Evolutionary conservation across 1,140 invertebrate genomes (phyloP), one percentile per base, ranked within the genome.

Genomic region (Nephila pilipes): DNA sequence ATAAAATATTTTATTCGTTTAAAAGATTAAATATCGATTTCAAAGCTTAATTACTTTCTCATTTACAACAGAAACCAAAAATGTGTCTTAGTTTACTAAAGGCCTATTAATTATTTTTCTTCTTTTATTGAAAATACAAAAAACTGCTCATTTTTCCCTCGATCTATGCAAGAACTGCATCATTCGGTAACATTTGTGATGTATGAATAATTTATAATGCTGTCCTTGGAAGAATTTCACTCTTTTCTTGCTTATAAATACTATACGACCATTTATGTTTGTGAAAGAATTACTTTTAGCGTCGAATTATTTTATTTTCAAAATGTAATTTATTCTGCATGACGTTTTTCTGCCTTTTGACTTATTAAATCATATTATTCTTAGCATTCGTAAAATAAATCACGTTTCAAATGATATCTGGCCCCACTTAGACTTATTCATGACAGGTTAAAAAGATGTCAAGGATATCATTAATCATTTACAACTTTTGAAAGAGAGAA

Each of bases 371-470:
- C 16, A 60, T 60, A 60, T 60, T 18, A 18, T 60, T 18, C 58
- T 16, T 5, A 20, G 58, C 58, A 14, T 60, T 60, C 20, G 58
- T 60, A 60, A 60, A 60, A 60, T 60, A 60, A 60, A 60, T 60
- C 58, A 60, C 58, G 58, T 16, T 60, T 22, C 58, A 60, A 60
- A 60, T 60, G 58, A 14, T 60, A 60, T 60, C 58, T 60, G 58
- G 58, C 58, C 58, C 58, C 58, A 60, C 22, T 60, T 60, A 60
- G 58, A 60, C 58, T 60, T 60, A 0, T 5, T 22, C 58, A 60
- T 60, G 58, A 60, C 58, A 60, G 58, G 58, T 60, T 60, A 60
- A 60, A 60, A 60, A 60, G 58, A 60, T 60, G 58, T 60, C 58
- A 60, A 60, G 58, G 58, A 60, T 18, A 18, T 60, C 58, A 60